Percentiles rank a stretch among this genome's conserved stretches.
These are phyloP conservation scores for Neelides sp. DNA, from an alignment of 1,140 invertebrate species.

Conservation along the genomic window DNA sequence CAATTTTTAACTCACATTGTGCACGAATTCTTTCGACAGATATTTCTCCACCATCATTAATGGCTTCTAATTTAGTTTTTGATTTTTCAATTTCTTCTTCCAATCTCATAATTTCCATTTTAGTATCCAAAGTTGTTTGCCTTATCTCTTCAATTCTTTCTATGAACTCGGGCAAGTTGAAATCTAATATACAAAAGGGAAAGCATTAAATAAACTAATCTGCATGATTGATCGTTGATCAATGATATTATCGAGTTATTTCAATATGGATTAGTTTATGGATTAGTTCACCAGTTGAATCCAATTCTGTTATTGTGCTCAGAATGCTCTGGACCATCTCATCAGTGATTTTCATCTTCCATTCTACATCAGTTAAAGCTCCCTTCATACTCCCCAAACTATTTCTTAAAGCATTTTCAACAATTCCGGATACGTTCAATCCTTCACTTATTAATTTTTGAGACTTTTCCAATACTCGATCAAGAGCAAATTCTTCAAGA, in stretches of 20 bases:
- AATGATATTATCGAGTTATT: not conserved
- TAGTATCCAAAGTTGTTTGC: conserved; percentile 8
- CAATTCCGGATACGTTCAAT: conserved; percentile 3
- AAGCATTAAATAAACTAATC: not conserved
- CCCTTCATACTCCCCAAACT: conserved; percentile 1
- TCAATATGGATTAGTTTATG: not conserved
- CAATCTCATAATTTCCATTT: conserved; percentile 8
- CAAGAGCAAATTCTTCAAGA: not conserved
- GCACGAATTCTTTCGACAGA: too few relatives aligned
- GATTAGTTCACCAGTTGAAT: conserved; percentile 6
- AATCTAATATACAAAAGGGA: conserved; percentile 1
- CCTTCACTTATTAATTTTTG: conserved; percentile 5
- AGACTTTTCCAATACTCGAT: conserved; percentile 8
- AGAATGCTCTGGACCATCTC: conserved; percentile 14
- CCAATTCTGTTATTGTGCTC: conserved; percentile 11
- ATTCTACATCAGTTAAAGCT: conserved; percentile 7
- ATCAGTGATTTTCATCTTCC: conserved; percentile 13
- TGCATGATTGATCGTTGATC: not conserved
- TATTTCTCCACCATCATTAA: conserved; percentile 9
- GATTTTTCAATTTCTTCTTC: conserved; percentile 14
- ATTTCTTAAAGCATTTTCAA: conserved; percentile 10
- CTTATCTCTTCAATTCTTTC: conserved; percentile 16
- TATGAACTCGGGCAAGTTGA: conserved; percentile 14
- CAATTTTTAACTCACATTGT: too few relatives aligned
- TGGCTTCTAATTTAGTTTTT: conserved; percentile 11